A percentile compares a stretch with the other conserved stretches of the same genome.
These are phyloP conservation scores for Aleiodes sp. DNA, from an alignment of 1,140 invertebrate genomes.

Conservation along the genomic window DNA sequence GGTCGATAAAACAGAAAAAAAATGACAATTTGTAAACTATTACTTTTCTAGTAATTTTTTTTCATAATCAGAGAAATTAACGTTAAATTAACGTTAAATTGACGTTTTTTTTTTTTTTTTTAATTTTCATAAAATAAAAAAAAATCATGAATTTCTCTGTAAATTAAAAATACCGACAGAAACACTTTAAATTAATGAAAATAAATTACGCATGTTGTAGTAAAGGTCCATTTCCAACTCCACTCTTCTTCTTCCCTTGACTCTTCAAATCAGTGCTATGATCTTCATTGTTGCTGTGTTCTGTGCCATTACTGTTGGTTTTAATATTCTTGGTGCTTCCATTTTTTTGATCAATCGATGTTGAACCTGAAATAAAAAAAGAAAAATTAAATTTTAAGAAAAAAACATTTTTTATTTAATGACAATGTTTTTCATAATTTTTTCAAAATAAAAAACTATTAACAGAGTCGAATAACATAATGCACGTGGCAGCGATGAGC, in stretches of 20 bases:
- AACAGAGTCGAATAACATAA: no score
- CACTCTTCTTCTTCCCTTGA: constrained; percentile 57
- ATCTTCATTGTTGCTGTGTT: constrained; percentile 60
- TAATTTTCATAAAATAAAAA: no score
- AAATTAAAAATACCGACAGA: no score
- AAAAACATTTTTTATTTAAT: neutral
- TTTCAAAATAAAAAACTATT: neutral
- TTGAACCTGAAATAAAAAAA: constrained; percentile 49
- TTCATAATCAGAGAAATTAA: no score
- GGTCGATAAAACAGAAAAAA: constrained; percentile 13
- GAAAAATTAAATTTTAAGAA: neutral
- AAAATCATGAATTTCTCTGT: no score
- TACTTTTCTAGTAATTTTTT: no score
- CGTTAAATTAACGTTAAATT: neutral
- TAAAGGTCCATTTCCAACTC: constrained; percentile 61
- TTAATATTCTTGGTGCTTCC: constrained; percentile 60
- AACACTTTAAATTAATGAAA: no score
- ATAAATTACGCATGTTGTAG: constrained; percentile 65
- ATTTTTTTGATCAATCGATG: constrained; percentile 62
- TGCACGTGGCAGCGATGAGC: no score
- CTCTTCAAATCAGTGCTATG: constrained; percentile 45
- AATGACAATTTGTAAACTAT: constrained; percentile 15
- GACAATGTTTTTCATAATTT: neutral
- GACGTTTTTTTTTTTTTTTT: neutral
- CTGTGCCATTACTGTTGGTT: constrained; percentile 60